Percentiles rank a stretch among this genome's conserved stretches.
These are phyloP conservation scores for Xestia sexstrigata DNA, from an alignment of 2,888 invertebrate genomes.

Conservation along the genomic window DNA sequence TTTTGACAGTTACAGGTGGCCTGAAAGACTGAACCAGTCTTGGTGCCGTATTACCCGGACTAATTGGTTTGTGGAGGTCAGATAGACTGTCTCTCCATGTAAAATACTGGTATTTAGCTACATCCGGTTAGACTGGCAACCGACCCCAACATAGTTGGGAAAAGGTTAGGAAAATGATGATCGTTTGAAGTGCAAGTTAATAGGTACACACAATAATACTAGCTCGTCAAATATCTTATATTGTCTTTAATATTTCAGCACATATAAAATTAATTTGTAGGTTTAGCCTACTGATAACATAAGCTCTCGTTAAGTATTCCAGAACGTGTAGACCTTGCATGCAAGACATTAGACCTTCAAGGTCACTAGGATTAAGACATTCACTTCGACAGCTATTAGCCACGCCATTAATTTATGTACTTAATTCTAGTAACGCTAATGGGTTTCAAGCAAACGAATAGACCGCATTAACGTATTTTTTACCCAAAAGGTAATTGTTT, in stretches of 20 bases:
- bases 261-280: background rate
- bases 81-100: too few species aligned
- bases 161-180: too few species aligned
- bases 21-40: too few species aligned
- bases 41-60: too few species aligned
- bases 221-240: background rate
- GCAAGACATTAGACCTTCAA: background rate
- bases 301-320: background rate
- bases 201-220: background rate
- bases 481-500: slow-evolving; percentile 11
- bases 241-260: background rate
- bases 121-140: too few species aligned
- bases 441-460: slow-evolving; percentile 4
- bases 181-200: too few species aligned
- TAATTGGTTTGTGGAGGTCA: too few species aligned
- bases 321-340: background rate
- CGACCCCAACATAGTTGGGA: too few species aligned
- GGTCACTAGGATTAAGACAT: background rate
- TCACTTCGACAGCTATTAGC: background rate
- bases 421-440: slow-evolving; percentile 15
- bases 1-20: too few species aligned
- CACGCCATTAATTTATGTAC: slow-evolving; percentile 4
- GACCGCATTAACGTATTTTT: slow-evolving; percentile 6
- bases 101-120: too few species aligned
- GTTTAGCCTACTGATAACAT: background rate